Percentiles rank a stretch among this genome's conserved stretches.
Conservation (phyloP, 2,113 vertebrate species). For the Burhinus bistriatus region DNA sequence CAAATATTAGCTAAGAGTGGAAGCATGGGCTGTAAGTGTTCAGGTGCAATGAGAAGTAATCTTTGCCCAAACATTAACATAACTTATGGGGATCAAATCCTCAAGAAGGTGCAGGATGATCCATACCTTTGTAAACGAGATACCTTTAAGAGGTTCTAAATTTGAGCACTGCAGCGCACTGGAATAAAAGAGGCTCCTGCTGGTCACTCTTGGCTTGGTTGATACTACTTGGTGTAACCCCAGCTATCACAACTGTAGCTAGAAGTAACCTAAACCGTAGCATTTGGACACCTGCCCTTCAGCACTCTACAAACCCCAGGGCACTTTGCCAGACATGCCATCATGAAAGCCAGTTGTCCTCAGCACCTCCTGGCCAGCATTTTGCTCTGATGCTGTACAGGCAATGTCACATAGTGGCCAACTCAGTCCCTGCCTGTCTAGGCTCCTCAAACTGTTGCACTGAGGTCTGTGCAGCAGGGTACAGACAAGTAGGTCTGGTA, state of each 20-base stretch:
- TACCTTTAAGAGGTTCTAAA: background rate
- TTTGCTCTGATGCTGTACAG: background rate
- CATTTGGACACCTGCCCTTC: background rate
- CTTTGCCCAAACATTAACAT: background rate
- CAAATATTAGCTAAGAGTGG: background rate
- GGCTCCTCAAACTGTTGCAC: background rate
- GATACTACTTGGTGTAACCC: background rate
- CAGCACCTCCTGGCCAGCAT: background rate
- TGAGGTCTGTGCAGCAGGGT: background rate
- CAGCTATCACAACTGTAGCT: background rate
- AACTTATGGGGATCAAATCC: background rate
- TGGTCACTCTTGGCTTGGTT: background rate
- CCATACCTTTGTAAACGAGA: background rate
- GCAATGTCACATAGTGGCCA: background rate
- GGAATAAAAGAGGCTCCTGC: background rate
- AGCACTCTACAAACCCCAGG: background rate
- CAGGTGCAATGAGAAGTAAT: background rate
- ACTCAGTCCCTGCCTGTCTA: background rate
- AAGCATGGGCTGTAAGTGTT: background rate
- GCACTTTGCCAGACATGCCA: background rate
- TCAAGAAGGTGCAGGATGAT: background rate
- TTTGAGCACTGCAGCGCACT: background rate
- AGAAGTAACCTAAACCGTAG: background rate
- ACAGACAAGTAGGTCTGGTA: background rate
- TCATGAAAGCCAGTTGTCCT: background rate